Conservation (phyloP, 2,797 vertebrate genomes). For the Parauchenoglanis punctatus region DNA sequence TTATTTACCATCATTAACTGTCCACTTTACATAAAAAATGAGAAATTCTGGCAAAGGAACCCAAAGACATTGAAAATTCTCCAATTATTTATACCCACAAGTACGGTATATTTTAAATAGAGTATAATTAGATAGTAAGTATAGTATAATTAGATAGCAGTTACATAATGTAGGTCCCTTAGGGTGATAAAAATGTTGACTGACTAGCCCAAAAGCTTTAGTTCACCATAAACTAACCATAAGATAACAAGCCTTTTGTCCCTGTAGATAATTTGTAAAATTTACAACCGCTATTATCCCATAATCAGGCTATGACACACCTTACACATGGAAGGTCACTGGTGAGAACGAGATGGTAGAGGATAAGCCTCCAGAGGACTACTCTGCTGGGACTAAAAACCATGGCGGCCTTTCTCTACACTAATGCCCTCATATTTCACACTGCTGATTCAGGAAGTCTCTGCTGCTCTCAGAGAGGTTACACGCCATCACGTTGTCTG, state of each 20-base stretch:
- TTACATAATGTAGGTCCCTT: neutral
- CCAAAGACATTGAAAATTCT: neutral
- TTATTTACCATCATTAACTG: neutral
- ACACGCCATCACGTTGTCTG: neutral
- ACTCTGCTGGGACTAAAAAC: constrained; percentile 25
- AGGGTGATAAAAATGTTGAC: neutral
- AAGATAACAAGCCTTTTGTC: constrained; percentile 6
- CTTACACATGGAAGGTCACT: constrained; percentile 1
- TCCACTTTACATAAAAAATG: neutral
- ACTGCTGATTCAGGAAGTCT: constrained; percentile 4
- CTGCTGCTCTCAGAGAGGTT: neutral
- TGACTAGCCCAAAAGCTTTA: neutral
- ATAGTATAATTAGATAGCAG: neutral
- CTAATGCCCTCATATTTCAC: neutral
- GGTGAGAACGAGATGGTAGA: constrained; percentile 12
- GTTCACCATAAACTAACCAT: neutral
- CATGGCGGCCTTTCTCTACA: neutral
- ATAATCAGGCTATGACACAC: neutral
- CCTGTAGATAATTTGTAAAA: constrained; percentile 5
- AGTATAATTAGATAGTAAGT: neutral
- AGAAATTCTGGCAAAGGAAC: neutral
- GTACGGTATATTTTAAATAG: neutral
- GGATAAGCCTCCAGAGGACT: neutral
- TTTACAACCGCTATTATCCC: constrained; percentile 15
- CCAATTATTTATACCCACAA: neutral